phyloP scores from a whole-genome alignment of 2,113 vertebrate genomes.

The Sinosuthora webbiana region DNA sequence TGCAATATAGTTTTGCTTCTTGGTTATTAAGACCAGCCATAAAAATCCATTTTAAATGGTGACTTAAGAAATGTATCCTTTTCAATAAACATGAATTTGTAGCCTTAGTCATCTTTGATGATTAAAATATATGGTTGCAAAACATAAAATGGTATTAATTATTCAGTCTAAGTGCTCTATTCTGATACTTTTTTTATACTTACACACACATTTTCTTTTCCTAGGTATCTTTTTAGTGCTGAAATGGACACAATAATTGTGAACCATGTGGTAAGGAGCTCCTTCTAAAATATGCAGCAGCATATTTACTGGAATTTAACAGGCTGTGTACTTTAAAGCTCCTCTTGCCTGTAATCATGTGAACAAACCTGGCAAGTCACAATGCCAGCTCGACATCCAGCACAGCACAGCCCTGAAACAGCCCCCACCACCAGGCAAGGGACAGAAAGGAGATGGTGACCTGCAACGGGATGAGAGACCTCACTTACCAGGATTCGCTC shows the following conservation, averaged over 20 bases:
- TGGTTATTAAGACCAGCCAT: not conserved
- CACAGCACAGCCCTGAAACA: not conserved
- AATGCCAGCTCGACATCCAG: not conserved
- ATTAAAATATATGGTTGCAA: constrained; percentile 3
- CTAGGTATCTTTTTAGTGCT: constrained; percentile 37
- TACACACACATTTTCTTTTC: constrained; percentile 39
- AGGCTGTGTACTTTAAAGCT: not conserved
- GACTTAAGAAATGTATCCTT: constrained; percentile 13
- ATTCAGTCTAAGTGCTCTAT: constrained; percentile 29
- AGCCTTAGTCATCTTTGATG: not conserved
- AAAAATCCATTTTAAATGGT: constrained; percentile 50
- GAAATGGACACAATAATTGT: constrained; percentile 1
- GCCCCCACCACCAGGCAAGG: not conserved
- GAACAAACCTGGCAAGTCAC: not conserved
- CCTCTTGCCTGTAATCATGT: not conserved
- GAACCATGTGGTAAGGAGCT: constrained; percentile 2
- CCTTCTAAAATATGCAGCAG: not conserved
- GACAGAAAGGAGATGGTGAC: not conserved
- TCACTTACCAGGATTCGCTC: not conserved
- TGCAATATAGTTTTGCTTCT: not conserved
- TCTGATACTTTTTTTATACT: constrained; percentile 38
- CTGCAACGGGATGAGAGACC: not conserved
- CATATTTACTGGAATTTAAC: not conserved
- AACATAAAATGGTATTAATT: constrained; percentile 44
- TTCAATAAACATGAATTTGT: constrained; percentile 44